Base-by-base conservation (phyloP, 2,888 invertebrate species). In the Tenthredo distinguenda region DNA sequence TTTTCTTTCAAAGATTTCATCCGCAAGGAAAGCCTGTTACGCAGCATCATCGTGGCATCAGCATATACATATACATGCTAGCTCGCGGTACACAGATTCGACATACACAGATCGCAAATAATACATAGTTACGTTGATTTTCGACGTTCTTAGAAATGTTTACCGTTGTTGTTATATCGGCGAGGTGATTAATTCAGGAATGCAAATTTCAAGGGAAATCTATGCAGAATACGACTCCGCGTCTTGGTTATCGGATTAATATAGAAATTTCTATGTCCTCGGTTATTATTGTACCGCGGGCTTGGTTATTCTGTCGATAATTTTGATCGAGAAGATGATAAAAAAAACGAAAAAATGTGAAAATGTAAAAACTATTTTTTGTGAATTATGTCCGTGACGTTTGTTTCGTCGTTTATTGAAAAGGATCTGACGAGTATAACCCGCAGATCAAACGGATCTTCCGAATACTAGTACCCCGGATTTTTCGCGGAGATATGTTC, bases 131-230 rank as follows among this genome's bases (percentile, higher is more conserved):
- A 76, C 76, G 43, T 47, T 47, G 47, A 76, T 76, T 79, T 77
- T 55, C 37, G 21, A 79, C 58, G 79, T 31, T 55, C 50, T 76
- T 26, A 18, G 31, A 55, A 34, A 18, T 58, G 62, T 81, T 58
- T 81, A 81, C 81, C 81, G 81, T 81, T 81, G 6, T 81, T 81
- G 40, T 58, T 62, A 81, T 81, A n/a, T 81, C 58, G 62, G 6
- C 18, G 81, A 40, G 81, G 12, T 47, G 62, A 81, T 81, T 37
- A 62, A 81, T 81, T 62, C 81, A 40, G 40, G 37, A 62, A 81
- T 81, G 62, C 62, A 62, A 81, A 81, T 81, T 2, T 15, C 37
- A 21, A 40, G 21, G 58, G 62, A 58, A 81, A 12, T 50, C 65
- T 55, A 55, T 55, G 55, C 26, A 12, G 12, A 65, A 31, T 72